Percentiles rank a stretch among this genome's conserved stretches.
These are phyloP conservation scores for Nipponia nippon DNA, from an alignment of 2,113 vertebrate genomes.

Conservation along the genomic window DNA sequence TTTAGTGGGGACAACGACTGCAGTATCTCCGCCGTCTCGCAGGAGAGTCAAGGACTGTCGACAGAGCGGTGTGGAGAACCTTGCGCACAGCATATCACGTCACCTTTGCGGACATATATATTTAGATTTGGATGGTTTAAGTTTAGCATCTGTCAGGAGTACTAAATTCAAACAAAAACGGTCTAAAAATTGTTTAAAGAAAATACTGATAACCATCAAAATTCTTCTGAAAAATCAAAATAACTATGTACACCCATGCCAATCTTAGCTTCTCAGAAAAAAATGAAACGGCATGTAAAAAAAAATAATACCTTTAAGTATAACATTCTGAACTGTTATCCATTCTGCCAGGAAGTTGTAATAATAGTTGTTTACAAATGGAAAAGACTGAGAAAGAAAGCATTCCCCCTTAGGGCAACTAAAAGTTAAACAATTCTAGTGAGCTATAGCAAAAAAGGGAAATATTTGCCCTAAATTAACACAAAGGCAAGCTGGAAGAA, in stretches of 20 bases:
- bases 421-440: not conserved
- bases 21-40: not conserved
- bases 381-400: not conserved
- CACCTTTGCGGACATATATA: accelerated
- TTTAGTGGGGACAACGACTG: not conserved
- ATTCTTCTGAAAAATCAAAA: not conserved
- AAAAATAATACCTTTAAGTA: not conserved
- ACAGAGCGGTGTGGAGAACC: not conserved
- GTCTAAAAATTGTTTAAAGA: not conserved
- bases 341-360: not conserved
- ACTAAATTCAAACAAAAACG: not conserved
- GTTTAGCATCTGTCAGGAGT: not conserved
- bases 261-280: not conserved
- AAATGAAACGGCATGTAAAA: not conserved
- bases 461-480: not conserved
- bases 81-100: not conserved
- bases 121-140: not conserved
- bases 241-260: slow-evolving; percentile 15
- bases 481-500: slow-evolving; percentile 25
- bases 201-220: slow-evolving; percentile 49
- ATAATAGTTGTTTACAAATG: not conserved
- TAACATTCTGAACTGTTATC: not conserved
- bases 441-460: not conserved
- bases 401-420: not conserved
- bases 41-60: not conserved